Conservation (phyloP, 2,113 vertebrate species). For the Fregata magnificens region DNA sequence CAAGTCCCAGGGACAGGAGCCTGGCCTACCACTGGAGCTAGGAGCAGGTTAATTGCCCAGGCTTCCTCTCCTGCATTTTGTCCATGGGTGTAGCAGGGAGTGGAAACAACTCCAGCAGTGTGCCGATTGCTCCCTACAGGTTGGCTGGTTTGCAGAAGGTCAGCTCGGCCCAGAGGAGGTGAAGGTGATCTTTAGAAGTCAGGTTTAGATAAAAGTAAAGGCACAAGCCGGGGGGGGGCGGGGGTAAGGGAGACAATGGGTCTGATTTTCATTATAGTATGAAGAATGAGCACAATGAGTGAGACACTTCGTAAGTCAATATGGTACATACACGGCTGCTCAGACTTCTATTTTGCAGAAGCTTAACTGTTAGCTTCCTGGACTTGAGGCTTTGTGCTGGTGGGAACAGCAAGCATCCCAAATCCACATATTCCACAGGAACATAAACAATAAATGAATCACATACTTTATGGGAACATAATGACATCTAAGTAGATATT, state of each 20-base stretch:
- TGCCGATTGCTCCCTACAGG: fast-evolving
- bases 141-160: neutral
- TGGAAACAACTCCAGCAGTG: neutral
- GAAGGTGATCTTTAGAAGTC: neutral
- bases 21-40: neutral
- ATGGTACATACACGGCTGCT: neutral
- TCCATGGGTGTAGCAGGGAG: neutral
- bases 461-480: neutral
- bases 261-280: neutral
- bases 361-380: neutral
- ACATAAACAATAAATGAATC: neutral
- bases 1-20: neutral
- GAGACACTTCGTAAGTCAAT: neutral
- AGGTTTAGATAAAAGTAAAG: neutral
- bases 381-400: neutral
- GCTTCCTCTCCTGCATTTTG: neutral
- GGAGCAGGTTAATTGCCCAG: neutral
- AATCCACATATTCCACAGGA: neutral
- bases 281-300: neutral
- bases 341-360: neutral
- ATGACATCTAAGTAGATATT: neutral
- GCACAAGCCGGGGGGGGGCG: no score
- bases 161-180: neutral
- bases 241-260: neutral
- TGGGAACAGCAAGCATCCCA: neutral